Evolutionary conservation across 2,797 vertebrate genomes (phyloP).

Genomic region (Cephalopachus bancanus): DNA sequence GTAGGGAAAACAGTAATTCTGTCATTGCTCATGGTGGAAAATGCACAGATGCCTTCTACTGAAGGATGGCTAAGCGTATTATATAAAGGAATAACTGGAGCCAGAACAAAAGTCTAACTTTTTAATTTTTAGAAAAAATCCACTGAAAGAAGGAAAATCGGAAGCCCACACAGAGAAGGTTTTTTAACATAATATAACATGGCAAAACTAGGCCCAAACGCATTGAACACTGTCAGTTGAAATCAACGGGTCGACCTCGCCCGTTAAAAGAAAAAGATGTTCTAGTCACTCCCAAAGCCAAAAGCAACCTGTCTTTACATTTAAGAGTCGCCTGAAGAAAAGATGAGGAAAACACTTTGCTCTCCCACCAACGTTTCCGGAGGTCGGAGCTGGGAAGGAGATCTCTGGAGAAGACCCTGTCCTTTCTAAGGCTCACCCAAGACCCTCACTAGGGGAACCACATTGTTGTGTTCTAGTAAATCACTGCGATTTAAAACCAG

Average conservation of each 20-base stretch:
- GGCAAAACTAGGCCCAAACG: not conserved
- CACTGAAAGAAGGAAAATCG: not conserved
- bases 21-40: not conserved
- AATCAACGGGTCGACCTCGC: not conserved
- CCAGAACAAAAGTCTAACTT: not conserved
- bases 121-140: not conserved
- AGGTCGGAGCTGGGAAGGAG: slow-evolving; percentile 60
- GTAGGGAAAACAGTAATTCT: not conserved
- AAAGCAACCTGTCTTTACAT: not conserved
- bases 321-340: slow-evolving; percentile 29
- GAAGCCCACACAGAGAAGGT: not conserved
- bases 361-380: slow-evolving; percentile 69
- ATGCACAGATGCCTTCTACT: not conserved
- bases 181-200: not conserved
- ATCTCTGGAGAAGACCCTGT: slow-evolving; percentile 56
- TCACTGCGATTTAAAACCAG: slow-evolving; percentile 79
- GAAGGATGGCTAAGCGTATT: not conserved
- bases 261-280: not conserved
- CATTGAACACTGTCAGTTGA: not conserved
- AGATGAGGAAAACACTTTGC: slow-evolving; percentile 44
- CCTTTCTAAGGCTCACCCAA: slow-evolving; percentile 1
- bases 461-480: slow-evolving; percentile 72
- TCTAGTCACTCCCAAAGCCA: not conserved
- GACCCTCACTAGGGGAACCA: slow-evolving; percentile 25
- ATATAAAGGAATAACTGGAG: not conserved